Base-by-base conservation (phyloP, 2,797 vertebrate genomes). In the Anableps anableps region DNA sequence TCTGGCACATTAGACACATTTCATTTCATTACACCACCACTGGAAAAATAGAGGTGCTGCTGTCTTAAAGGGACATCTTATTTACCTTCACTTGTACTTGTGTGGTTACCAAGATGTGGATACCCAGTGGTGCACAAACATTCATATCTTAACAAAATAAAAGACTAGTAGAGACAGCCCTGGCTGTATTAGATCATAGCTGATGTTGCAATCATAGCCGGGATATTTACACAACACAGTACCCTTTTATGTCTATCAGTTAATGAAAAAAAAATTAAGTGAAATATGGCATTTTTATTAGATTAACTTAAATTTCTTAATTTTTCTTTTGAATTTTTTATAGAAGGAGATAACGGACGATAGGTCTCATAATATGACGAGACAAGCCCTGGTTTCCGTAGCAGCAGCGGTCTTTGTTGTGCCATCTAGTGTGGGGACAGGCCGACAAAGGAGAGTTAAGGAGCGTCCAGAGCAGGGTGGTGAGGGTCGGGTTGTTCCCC, bases 381-480 rank as follows among this genome's bases (percentile, higher is more conserved):
- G 86, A 90, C 82, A 60, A 83, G 81, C 80, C 70, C 45, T 19
- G 91, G 92, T 95, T 94, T 88, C 93, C 88, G 86, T 93, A 93
- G 93, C 92, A 93, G 91, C 87, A 34, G 76, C 84, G 64, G 89
- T 83, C 93, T 95, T 96, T 95, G 94, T 96, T 94, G 88, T 91
- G 84, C 90, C 91, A 92, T 95, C 93, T 94, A 93, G 82, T 93
- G 90, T 66, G 87, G 93, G 68, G 95, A 95, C 95, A 92, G 93
- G 85, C 88, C 94, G 94, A 97, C 97, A 97, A 97, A 96, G 95
- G 94, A 96, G 91, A 88, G 89, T 95, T 98, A 96, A 96, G 96
- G 96, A 96, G 95, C 74, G 74, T 95, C 95, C 93, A 82, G 83
- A 84, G 93, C 92, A 45, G 89, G 96, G 96, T 94, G 93, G 93